Evolutionary conservation across 2,888 invertebrate genomes (phyloP), one percentile per base, ranked within the genome.

Genomic region (Clanis bilineata): DNA sequence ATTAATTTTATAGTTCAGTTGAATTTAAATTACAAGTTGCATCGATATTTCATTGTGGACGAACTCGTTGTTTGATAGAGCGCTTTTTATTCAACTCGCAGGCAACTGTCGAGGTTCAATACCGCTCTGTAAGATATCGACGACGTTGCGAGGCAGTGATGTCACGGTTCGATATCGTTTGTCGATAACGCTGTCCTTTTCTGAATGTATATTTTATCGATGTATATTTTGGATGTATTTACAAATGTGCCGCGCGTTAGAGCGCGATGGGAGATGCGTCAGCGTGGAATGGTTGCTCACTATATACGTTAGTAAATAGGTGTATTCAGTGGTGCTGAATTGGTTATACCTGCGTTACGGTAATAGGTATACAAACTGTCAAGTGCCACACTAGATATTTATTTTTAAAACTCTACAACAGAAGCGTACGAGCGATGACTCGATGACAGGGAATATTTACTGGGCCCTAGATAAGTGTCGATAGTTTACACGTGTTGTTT

Each of bases 221-320:
- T 86, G 83, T 90, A 90, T 91, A 90, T 90, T 92, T 91, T 91
- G 88, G 86, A 91, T 86, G 85, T 87, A 85, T 90, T 89, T 90
- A 90, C 88, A 88, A 78, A 73, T 70, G 67, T 76, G 70, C 64
- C 70, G 67, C 70, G 74, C 67, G 67, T 64, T 68, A 73, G 76
- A 78, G 78, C 80, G 77, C 70, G 73, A 72, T 76, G 79, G 72
- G 72, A 70, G 80, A 76, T 79, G 76, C 75, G 82, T 76, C 79
- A 76, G 77, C 78, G 83, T 80, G 76, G 82, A 87, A 87, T 85
- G 90, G 87, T 91, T 91, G 92, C 92, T 92, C 92, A 91, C 83
- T 90, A 86, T 84, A 82, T 80, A 82, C 73, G 81, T 85, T 83
- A 87, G 85, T 78, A 81, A 77, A 80, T 88, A 86, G 82, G 79